Base-by-base conservation (phyloP, 2,888 invertebrate species). In the Eulithis testata region DNA sequence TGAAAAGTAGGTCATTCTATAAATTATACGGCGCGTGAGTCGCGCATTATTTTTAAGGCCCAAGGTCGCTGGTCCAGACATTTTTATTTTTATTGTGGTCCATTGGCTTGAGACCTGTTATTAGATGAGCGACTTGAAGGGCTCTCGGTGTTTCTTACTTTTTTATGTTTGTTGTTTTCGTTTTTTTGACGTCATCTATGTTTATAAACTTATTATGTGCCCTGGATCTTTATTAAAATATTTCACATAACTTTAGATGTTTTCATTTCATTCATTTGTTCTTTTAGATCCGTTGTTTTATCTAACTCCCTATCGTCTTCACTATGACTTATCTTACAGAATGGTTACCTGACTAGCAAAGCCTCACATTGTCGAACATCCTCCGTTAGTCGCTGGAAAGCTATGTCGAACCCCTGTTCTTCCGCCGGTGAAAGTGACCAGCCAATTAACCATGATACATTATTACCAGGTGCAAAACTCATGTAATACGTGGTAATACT, bases 41-140 rank as follows among this genome's bases (percentile, higher is more conserved):
- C 83, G 82, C 81, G 78, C 82, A 84, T 85, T 85, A 80, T 83
- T 81, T 82, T 80, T 81, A 82, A 78, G 80, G 86, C 82, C 82
- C 92, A 93, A 92, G 92, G 92, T 90, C 90, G 89, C 87, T 93
- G 91, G 82, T 91, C 91, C 91, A 92, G 84, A 84, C 84, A 83
- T 77, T 78, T 83, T 79, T 79, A 79, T 81, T 79, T 84, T 82
- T 76, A 73, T 75, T 64, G 72, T 77, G 69, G 66, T 73, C 73
- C 65, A 78, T 77, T 72, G 75, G 75, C 80, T 79, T 82, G 75
- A 70, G 63, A 68, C 56, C 40, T 62, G 77, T 76, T 79, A 75
- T 73, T 64, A 69, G 49, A 72, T 68, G 66, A 73, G 71, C 68
- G 52, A 72, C 73, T 74, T 75, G 79, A 82, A 83, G 83, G 81